phyloP scores from a whole-genome alignment of 2,888 invertebrate genomes.

The Dinocampus coccinellae region DNA sequence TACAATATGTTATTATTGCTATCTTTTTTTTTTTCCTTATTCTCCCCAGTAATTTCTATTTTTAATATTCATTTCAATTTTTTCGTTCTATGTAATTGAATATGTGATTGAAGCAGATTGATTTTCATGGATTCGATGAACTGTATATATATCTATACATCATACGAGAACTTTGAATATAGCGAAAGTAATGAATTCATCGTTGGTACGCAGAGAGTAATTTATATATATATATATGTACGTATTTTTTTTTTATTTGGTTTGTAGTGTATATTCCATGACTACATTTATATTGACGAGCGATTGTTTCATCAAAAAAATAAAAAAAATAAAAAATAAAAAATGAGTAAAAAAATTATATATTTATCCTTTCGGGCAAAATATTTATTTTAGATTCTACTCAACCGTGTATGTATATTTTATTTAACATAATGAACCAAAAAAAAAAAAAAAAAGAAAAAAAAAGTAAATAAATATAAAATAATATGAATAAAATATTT shows the following conservation, averaged over 20 bases:
- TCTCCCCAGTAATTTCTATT: background rate
- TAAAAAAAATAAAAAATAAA: no score
- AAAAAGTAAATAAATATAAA: no score
- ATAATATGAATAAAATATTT: no score
- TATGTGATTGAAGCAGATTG: slow-evolving; percentile 8
- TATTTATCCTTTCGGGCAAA: background rate
- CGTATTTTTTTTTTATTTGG: background rate
- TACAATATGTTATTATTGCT: background rate
- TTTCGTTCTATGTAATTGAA: background rate
- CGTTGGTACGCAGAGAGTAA: background rate
- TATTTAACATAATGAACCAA: no score
- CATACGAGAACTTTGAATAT: background rate
- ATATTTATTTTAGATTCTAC: background rate
- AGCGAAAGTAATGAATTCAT: slow-evolving; percentile 14
- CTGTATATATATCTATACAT: background rate
- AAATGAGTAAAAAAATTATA: background rate
- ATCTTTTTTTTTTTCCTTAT: background rate
- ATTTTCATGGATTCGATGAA: slow-evolving; percentile 2
- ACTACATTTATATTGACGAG: background rate
- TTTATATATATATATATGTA: background rate
- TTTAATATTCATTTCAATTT: background rate
- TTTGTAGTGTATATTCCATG: background rate
- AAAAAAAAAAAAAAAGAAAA: no score
- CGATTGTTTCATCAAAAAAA: no score
- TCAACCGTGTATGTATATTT: no score